These are phyloP conservation scores for Drosophila affinis DNA, from an alignment of 2,888 invertebrate genomes.

Conservation along the genomic window DNA sequence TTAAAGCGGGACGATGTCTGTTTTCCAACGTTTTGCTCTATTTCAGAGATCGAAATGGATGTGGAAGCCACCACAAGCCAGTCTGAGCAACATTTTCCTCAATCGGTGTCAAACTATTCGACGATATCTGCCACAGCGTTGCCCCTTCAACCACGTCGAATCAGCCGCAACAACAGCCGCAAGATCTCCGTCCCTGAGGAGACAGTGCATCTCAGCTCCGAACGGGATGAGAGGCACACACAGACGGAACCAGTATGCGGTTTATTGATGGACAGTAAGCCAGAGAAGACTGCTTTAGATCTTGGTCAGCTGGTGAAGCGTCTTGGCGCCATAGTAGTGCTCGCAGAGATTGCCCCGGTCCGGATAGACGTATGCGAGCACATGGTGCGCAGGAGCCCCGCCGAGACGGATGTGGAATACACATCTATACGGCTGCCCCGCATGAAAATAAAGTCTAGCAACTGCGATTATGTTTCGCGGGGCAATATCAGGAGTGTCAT, in stretches of 20 bases:
- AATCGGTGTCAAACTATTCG: slow-evolving; percentile 54
- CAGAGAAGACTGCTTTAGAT: slow-evolving; percentile 2
- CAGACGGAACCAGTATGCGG: slow-evolving; percentile 22
- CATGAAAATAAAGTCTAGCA: slow-evolving; percentile 70
- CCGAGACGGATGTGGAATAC: slow-evolving; percentile 44
- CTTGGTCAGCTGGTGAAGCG: slow-evolving; percentile 32
- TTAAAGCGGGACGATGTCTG: not conserved
- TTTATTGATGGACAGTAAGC: not conserved
- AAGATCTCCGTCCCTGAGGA: slow-evolving; percentile 81
- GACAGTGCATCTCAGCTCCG: slow-evolving; percentile 83
- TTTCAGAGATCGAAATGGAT: slow-evolving; percentile 48
- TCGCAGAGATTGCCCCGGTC: slow-evolving; percentile 70
- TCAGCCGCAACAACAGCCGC: slow-evolving; percentile 70
- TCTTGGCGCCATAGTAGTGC: slow-evolving; percentile 46
- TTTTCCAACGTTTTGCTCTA: not conserved
- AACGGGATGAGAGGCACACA: slow-evolving; percentile 79
- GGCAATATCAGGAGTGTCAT: slow-evolving; percentile 69
- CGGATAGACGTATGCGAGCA: slow-evolving; percentile 61
- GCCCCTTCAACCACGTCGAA: slow-evolving; percentile 48
- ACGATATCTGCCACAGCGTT: slow-evolving; percentile 34
- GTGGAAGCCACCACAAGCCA: slow-evolving; percentile 36
- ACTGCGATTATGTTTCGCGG: slow-evolving; percentile 68
- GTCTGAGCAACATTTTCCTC: slow-evolving; percentile 39
- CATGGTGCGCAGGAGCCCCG: slow-evolving; percentile 36
- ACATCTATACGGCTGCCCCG: slow-evolving; percentile 70